Percentiles rank a stretch among this genome's conserved stretches.
phyloP scores from a whole-genome alignment of 1,140 invertebrate species.

The Oreohelix idahoensis region DNA sequence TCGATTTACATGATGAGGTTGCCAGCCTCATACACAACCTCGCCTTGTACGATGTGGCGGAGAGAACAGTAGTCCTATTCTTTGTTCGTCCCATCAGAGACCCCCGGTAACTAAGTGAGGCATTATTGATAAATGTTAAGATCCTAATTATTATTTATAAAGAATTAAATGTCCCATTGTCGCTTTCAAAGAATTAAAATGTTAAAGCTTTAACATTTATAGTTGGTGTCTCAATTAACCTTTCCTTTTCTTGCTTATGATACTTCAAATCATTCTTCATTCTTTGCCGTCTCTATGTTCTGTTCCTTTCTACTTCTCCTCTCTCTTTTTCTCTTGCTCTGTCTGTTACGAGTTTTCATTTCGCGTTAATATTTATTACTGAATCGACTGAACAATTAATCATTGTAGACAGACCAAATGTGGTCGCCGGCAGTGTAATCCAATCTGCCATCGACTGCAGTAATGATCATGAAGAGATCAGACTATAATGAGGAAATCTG shows the following conservation, averaged over 20 bases:
- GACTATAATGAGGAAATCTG: constrained; percentile 6
- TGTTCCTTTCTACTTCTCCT: not conserved
- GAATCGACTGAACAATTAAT: not conserved
- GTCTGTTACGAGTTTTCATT: not conserved
- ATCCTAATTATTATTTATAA: too few relatives aligned
- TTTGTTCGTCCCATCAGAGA: too few relatives aligned
- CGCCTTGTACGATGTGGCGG: too few relatives aligned
- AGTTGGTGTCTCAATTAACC: too few relatives aligned
- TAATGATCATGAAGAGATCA: not conserved
- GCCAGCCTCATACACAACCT: too few relatives aligned
- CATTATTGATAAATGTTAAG: too few relatives aligned
- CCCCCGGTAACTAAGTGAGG: too few relatives aligned
- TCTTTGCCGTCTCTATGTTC: not conserved
- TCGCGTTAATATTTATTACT: not conserved
- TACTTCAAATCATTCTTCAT: not conserved
- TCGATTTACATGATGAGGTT: too few relatives aligned
- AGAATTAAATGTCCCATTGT: too few relatives aligned
- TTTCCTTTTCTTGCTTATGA: not conserved
- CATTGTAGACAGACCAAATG: not conserved
- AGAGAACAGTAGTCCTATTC: too few relatives aligned
- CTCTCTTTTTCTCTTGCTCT: not conserved
- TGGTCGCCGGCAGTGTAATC: not conserved
- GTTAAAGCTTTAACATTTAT: not conserved
- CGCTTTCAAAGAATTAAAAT: not conserved
- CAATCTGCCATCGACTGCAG: not conserved